Evolutionary conservation across 2,888 invertebrate species (phyloP), one percentile per base, ranked within the genome.

Genomic region (Caenorhabditis sp.): DNA sequence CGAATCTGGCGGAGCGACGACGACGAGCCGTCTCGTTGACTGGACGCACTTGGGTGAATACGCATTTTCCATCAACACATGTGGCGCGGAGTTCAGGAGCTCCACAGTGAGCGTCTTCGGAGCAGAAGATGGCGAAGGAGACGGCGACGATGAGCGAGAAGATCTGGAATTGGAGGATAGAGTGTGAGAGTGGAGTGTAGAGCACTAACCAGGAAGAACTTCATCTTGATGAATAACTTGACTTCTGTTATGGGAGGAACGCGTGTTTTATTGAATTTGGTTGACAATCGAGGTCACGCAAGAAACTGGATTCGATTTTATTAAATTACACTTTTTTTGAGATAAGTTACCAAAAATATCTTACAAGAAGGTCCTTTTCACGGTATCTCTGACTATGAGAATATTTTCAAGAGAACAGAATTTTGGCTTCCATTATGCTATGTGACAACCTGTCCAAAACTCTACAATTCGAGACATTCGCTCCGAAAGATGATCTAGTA

Each of bases 31-130:
- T 58, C 28, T 7, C 14, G 16, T 31, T 31, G n/a, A 58, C 31
- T n/a, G 31, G 56, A 26, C 28, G 56, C 4, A 58, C 16, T 58
- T 16, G 58, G n/a, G 31, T 28, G 58, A 58, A 58, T 16, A 28
- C n/a, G 26, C 58, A 58, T 26, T 31, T 31, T 31, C 58, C 58
- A 58, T 58, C 31, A n/a, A 58, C 58, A 58, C 58, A 58, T 58
- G 28, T 58, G 14, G 31, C 58, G 16, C n/a, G 6, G 31, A 58
- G 16, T n/a, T 58, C 31, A 28, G 58, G 58, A 28, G n/a, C 16
- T 58, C 58, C 58, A 58, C 58, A 58, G 58, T 58, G 58, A 58
- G n/a, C 16, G 16, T 58, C 58, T n/a, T 58, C 31, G n/a, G 31
- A 26, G n/a, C 58, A 58, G 14, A 28, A 31, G 31, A 58, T 58